Base-by-base conservation (phyloP, 1,140 invertebrate species). In the Drosophila malerkotliana region DNA sequence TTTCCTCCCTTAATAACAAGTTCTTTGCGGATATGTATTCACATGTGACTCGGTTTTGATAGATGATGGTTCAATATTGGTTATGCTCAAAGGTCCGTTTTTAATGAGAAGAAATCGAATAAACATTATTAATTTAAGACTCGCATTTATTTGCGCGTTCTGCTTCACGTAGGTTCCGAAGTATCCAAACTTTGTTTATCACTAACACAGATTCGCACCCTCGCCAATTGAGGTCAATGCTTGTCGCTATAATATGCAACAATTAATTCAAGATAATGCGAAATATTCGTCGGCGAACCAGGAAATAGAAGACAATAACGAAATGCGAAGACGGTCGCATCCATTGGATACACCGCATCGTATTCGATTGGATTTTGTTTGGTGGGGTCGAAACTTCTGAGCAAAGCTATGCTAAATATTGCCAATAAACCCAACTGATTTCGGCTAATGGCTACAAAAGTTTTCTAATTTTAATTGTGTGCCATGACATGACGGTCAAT, bases 401-500 rank as follows among this genome's bases (percentile, higher is more conserved):
- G 51, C 74, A 47, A 55, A 67, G 58, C n/a, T 30, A 74, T 62
- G 77, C 78, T 62, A 66, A 88, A 80, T 69, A 82, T 72, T 87
- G 79, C 82, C 79, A 88, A 87, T 85, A 85, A 77, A 67, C 68
- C 63, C 55, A 51, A 76, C 45, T 53, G 45, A 77, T 45, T 67
- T 63, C 68, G 60, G 77, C 75, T 81, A 71, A 73, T 67, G 73
- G 66, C 62, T 53, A 52, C 51, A 53, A 79, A 72, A 84, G 72
- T 72, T 80, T 77, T 81, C 69, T 87, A 82, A 62, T 67, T 81
- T 77, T 71, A 53, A 77, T 62, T 62, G 26, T 79, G 64, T 83
- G 63, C 67, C 72, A 49, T 62, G 79, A 41, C 67, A 90, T 87
- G 78, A 76, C 81, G 85, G 85, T 90, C 85, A 90, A 90, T 90